Evolutionary conservation across 1,140 invertebrate species (phyloP), one percentile per base, ranked within the genome.

Genomic region (Mycetomoellerius zeteki): DNA sequence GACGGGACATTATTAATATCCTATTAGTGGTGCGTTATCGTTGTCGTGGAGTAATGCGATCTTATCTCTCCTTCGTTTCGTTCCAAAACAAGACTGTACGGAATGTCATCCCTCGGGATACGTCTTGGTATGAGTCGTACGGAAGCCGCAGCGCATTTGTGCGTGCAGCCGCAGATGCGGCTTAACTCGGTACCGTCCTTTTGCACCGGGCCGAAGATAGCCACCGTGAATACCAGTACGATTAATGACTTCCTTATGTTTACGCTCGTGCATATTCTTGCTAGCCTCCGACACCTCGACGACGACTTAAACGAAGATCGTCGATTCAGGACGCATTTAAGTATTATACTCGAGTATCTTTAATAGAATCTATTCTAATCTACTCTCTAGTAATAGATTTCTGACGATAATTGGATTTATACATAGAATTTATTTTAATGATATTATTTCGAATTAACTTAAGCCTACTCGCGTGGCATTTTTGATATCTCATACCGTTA

Each of bases 161-260:
- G 43, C 52, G 43, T 50, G 27, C 47, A 64, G 43, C 16, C 14
- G 43, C 75, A 50, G 33, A 76, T 76, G 54, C 73, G 56, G 21
- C 73, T 60, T 37, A 43, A 43, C 77, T 52, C 33, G 60, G 65
- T 71, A 72, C 62, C 72, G 54, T 89, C 69, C 43, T 88, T 89
- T 73, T 54, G 88, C 86, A 56, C 64, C 64, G 62, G 69, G 75
- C 81, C 75, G 88, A 88, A 88, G 88, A 89, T 88, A 88, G 88
- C 73, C 62, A 56, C 67, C 27, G 67, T 76, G 73, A 77, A 73
- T 78, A 75, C 14, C 65, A 30, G 73, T 12, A 71, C 64, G 84
- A 90, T 90, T 86, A 88, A 90, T 78, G 87, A 89, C 87, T 90
- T 90, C 87, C 87, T 90, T 47, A 65, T 86, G 84, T 89, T 82